A percentile compares a stretch with the other conserved stretches of the same genome.
These are phyloP conservation scores for Cladopsammia gracilis DNA, from an alignment of 64 coral and sea anemone species.

Conservation along the genomic window DNA sequence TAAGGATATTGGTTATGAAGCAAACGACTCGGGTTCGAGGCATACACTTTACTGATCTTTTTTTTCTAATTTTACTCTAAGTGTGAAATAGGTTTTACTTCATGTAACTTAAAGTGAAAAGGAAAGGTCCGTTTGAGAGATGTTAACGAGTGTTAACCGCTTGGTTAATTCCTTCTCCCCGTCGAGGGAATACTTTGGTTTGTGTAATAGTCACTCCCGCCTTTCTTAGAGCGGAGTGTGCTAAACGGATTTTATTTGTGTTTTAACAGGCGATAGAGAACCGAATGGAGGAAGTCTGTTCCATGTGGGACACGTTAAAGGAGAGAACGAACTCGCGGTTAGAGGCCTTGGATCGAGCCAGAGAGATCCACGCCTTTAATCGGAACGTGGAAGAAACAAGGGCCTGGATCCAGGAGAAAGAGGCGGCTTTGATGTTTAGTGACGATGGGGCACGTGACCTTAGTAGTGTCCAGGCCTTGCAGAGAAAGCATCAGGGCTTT, in stretches of 20 bases:
- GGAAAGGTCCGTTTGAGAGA: too few species aligned
- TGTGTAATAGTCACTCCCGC: too few species aligned
- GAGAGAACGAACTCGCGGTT: slow-evolving; percentile 81
- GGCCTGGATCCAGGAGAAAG: slow-evolving; percentile 96
- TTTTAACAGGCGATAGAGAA: slow-evolving; percentile 77
- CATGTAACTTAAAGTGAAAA: too few species aligned
- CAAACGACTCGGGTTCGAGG: too few species aligned
- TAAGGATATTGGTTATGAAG: too few species aligned
- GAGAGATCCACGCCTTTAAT: slow-evolving; percentile 85
- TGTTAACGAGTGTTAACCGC: too few species aligned
- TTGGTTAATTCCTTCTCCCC: too few species aligned
- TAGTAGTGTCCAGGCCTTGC: slow-evolving; percentile 85
- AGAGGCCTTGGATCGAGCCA: slow-evolving; percentile 74
- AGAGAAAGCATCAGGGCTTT: slow-evolving; percentile 91
- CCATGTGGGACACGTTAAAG: slow-evolving; percentile 88
- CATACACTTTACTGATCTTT: too few species aligned
- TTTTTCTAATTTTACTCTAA: too few species aligned
- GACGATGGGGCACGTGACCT: slow-evolving; percentile 88
- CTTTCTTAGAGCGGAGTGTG: background rate
- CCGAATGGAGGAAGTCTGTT: slow-evolving; percentile 81
- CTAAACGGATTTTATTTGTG: background rate
- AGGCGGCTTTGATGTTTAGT: slow-evolving; percentile 72
- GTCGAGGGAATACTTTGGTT: too few species aligned
- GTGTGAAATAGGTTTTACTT: too few species aligned
- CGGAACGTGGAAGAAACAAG: slow-evolving; percentile 90